Evolutionary conservation across 2,797 vertebrate genomes (phyloP), one percentile per base, ranked within the genome.

Genomic region (Knipowitschia caucasica): DNA sequence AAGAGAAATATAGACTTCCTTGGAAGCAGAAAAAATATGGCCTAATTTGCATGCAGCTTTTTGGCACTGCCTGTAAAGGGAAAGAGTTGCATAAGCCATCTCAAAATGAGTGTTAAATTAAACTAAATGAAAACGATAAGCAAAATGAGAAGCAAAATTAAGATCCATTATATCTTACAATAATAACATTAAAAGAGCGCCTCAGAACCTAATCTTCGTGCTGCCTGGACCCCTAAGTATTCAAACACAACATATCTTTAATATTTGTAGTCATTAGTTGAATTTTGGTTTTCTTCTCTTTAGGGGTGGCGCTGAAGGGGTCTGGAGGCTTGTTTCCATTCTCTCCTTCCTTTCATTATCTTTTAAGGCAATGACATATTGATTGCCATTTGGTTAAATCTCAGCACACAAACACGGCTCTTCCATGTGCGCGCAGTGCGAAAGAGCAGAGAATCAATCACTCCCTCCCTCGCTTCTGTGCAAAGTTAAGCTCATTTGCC

Each of bases 91-190:
- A 20, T 47, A 31, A 20, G 26, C 9, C 15, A 20, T 47, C 29
- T 30, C 45, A 30, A 29, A 47, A 12, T 47, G 20, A 30, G 45
- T 3, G 10, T 11, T 47, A 20, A 47, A 30, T 47, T 30, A 30
- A 31, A 47, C 17, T 30, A 47, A 47, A 47, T 47, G 27, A 20
- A 47, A 47, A 47, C 9, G 26, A 47, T 30, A 47, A 47, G 45
- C 45, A 20, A n/a, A n/a, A 73, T 60, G 63, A 69, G 55, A 26
- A 66, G 61, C 55, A 67, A 65, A 43, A 55, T 62, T 55, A 57
- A 70, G 46, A 77, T 81, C 45, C 53, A 66, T 73, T 62, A 74
- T 66, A 44, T 34, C 50, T 31, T 51, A 50, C 75, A 74, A 78
- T 40, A 61, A 27, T 59, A 63, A 72, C 69, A 70, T 69, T 73